Evolutionary conservation across 1,140 invertebrate species (phyloP).

Genomic region (Caenorhabditis elegans): WBcel235 BX284603.4:13756001-13756500

Average conservation of each 20-base stretch:
- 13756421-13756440: not conserved
- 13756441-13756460: not conserved
- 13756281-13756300: not conserved
- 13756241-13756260: not conserved
- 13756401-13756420: not conserved
- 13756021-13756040: not conserved
- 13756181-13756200: not conserved
- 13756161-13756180: conserved; percentile 6
- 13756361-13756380: not conserved
- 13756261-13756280: conserved; percentile 5
- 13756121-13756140: conserved; percentile 2
- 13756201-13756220: too few species aligned
- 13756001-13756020: conserved; percentile 1
- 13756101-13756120: not conserved
- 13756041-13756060: too few species aligned
- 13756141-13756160: conserved; percentile 3
- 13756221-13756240: not conserved
- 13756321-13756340: not conserved
- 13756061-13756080: conserved; percentile 2
- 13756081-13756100: not conserved
- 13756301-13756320: not conserved
- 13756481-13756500: not conserved
- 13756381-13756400: too few species aligned
- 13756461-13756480: not conserved
- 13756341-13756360: not conserved